Base-by-base conservation (phyloP, 2,113 vertebrate genomes). In the Mystacornis crossleyi region DNA sequence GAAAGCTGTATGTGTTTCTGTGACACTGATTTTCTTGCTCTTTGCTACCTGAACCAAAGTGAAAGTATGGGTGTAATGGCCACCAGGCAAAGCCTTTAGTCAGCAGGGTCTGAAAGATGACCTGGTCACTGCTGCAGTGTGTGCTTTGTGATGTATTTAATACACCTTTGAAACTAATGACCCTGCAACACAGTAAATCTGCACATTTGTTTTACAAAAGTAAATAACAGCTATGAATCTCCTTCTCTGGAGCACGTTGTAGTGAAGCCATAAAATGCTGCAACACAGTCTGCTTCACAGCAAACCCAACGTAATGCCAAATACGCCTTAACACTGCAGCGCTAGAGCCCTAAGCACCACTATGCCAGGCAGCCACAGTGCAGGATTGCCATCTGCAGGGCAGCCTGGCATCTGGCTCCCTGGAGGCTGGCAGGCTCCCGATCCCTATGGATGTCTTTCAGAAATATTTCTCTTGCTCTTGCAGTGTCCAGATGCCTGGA, bases 361-460 rank as follows among this genome's bases (percentile, higher is more conserved):
- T 14, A 4, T 40, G 73, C 36, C 58, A 43, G 80, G 64, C 31
- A 74, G 33, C 53, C 50, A 5, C 26, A 47, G 91, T 21, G 13
- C 73, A 84, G 70, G 79, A 50, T 75, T 96, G 91, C 92, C 96
- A 93, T 78, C 92, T 95, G 83, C 89, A 95, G 93, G 90, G 71
- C 92, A 74, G 42, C 43, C 61, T 17, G 40, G 50, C 55, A 25
- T 4, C 57, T 14, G 2, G 23, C 26, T 51, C 7, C 48, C 42
- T 4, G 33, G 24, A 28, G 9, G 20, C 33, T 40, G 54, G 6
- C 45, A 58, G 60, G 14, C 8, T 25, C 12, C 60, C 12, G 4
- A 6, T 23, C 47, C 54, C 18, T 11, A 0, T 0, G 8, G 8
- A 18, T 6, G 31, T 12, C 29, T 45, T 29, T 50, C 57, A 42